These are phyloP conservation scores for Cabera pusaria DNA, from an alignment of 2,888 invertebrate species.

Conservation along the genomic window DNA sequence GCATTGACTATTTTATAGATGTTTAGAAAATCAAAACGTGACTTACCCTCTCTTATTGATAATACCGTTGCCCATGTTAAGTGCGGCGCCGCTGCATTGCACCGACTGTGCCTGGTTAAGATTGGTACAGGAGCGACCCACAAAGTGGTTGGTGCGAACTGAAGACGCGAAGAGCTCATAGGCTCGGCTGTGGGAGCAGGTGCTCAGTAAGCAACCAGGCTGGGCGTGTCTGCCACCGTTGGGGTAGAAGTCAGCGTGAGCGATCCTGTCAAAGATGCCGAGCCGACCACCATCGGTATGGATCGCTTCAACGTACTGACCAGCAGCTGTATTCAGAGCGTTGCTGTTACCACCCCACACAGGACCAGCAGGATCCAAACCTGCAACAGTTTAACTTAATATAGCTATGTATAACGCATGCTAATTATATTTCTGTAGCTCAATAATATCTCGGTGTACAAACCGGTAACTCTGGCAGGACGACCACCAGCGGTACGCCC, in stretches of 20 bases:
- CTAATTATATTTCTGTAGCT: no score
- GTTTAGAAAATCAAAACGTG: no score
- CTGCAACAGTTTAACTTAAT: no score
- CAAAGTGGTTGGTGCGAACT: slow-evolving; percentile 51
- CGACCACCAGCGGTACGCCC: slow-evolving; percentile 49
- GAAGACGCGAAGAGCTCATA: slow-evolving; percentile 55
- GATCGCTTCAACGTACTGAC: slow-evolving; percentile 61
- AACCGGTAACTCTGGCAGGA: slow-evolving; percentile 59
- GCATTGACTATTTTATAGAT: no score
- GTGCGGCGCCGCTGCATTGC: slow-evolving; percentile 41
- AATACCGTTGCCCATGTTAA: slow-evolving; percentile 55
- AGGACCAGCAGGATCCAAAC: slow-evolving; percentile 67
- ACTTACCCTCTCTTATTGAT: slow-evolving; percentile 51
- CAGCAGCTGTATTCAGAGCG: slow-evolving; percentile 49
- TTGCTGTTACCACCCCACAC: slow-evolving; percentile 50
- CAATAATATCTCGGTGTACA: no score
- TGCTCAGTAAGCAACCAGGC: slow-evolving; percentile 58
- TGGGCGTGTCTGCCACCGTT: slow-evolving; percentile 65
- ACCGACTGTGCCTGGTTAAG: slow-evolving; percentile 45
- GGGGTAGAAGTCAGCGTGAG: slow-evolving; percentile 64
- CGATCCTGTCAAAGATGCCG: slow-evolving; percentile 57
- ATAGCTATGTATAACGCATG: no score
- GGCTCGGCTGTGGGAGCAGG: slow-evolving; percentile 62
- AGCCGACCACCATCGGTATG: slow-evolving; percentile 63
- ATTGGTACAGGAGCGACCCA: slow-evolving; percentile 49